These are phyloP conservation scores for Oreortyx pictus DNA, from an alignment of 2,797 vertebrate genomes.

Conservation along the genomic window DNA sequence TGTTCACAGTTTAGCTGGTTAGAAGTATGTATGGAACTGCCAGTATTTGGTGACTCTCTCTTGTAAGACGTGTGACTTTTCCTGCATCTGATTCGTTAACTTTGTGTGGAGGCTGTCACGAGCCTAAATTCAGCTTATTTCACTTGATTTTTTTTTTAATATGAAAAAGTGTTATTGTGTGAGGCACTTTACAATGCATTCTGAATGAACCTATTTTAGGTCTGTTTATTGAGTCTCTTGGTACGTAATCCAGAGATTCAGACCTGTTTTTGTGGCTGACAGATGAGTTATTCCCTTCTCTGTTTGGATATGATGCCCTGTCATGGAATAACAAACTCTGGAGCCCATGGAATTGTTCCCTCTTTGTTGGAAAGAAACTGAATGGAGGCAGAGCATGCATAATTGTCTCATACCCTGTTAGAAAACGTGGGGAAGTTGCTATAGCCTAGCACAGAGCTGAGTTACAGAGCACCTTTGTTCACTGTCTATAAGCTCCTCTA, in stretches of 20 bases:
- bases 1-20: background rate
- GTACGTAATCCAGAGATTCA: background rate
- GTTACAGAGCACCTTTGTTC: background rate
- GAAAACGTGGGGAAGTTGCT: background rate
- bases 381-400: background rate
- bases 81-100: background rate
- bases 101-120: background rate
- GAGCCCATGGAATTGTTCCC: background rate
- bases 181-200: background rate
- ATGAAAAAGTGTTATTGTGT: background rate
- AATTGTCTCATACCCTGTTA: background rate
- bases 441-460: background rate
- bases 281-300: background rate
- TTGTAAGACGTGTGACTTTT: background rate
- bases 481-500: background rate
- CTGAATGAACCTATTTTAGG: background rate
- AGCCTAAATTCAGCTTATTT: background rate
- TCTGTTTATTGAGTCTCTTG: background rate
- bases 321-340: background rate
- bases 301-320: background rate
- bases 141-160: background rate
- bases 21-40: background rate
- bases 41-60: background rate
- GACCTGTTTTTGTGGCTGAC: background rate
- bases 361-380: background rate